These are phyloP conservation scores for Girardinichthys multiradiatus DNA, from an alignment of 2,113 vertebrate genomes.

Conservation along the genomic window DNA sequence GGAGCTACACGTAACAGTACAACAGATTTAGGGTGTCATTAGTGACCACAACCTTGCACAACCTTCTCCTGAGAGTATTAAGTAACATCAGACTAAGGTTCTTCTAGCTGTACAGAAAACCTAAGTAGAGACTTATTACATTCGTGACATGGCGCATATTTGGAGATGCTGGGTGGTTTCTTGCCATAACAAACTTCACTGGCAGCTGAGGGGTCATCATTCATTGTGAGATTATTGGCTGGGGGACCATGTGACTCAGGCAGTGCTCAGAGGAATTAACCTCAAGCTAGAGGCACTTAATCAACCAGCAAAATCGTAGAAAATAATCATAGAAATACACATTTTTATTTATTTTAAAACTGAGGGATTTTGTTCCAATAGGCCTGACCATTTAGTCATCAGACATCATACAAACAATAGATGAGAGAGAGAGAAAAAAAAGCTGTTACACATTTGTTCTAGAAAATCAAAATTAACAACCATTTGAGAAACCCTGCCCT, in stretches of 20 bases:
- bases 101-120: background rate
- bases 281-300: slow-evolving; percentile 22
- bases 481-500: background rate
- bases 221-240: slow-evolving; percentile 43
- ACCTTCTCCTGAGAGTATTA: slow-evolving; percentile 9
- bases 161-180: slow-evolving; percentile 30
- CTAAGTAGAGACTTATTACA: background rate
- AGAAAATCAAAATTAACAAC: background rate
- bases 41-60: background rate
- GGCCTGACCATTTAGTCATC: background rate
- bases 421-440: background rate
- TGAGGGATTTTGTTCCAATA: background rate
- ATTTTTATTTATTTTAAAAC: background rate
- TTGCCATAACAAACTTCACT: slow-evolving; percentile 31
- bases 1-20: background rate
- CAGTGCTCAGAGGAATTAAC: slow-evolving; percentile 36
- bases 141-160: slow-evolving; percentile 14
- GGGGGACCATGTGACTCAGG: slow-evolving; percentile 32
- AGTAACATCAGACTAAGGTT: background rate
- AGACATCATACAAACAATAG: background rate
- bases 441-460: background rate
- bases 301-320: slow-evolving; percentile 44
- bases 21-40: slow-evolving; percentile 3
- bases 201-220: slow-evolving; percentile 42
- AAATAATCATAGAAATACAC: slow-evolving; percentile 5